Evolutionary conservation across 64 coral and sea anemone species (phyloP).

Genomic region (Stichodactyla mertensii): DNA sequence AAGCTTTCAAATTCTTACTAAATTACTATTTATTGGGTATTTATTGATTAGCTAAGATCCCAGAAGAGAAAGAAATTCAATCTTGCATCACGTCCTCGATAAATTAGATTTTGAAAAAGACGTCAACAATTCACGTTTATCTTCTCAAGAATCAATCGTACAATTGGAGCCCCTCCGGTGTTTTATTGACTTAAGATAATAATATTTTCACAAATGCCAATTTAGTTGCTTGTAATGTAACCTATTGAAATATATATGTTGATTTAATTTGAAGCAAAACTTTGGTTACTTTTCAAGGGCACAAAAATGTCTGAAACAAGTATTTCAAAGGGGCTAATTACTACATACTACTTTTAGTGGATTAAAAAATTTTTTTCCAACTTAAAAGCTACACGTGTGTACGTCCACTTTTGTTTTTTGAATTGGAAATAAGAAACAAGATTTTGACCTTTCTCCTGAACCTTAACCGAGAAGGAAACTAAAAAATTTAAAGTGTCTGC

Average conservation of each 20-base stretch:
- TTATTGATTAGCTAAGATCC: background rate
- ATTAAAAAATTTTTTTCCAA: too few relatives aligned
- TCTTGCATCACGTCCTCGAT: background rate
- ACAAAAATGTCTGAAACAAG: background rate
- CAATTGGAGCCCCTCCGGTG: background rate
- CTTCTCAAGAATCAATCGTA: background rate
- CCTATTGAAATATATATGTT: background rate
- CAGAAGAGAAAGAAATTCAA: background rate
- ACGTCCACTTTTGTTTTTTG: too few relatives aligned
- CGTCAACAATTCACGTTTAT: background rate
- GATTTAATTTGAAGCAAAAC: background rate
- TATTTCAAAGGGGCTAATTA: background rate
- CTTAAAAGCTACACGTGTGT: too few relatives aligned
- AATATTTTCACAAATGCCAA: background rate
- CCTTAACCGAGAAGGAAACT: too few relatives aligned
- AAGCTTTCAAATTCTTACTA: background rate
- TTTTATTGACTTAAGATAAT: background rate
- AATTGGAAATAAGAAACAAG: too few relatives aligned
- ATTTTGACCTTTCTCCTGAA: too few relatives aligned
- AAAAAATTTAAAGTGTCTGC: too few relatives aligned
- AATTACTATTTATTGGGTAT: background rate
- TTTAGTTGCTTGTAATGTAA: background rate
- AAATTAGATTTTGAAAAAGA: background rate
- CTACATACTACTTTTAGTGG: too few relatives aligned
- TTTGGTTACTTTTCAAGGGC: background rate